Evolutionary conservation across 2,888 invertebrate species (phyloP).

Genomic region (Eurytoma adleriae): DNA sequence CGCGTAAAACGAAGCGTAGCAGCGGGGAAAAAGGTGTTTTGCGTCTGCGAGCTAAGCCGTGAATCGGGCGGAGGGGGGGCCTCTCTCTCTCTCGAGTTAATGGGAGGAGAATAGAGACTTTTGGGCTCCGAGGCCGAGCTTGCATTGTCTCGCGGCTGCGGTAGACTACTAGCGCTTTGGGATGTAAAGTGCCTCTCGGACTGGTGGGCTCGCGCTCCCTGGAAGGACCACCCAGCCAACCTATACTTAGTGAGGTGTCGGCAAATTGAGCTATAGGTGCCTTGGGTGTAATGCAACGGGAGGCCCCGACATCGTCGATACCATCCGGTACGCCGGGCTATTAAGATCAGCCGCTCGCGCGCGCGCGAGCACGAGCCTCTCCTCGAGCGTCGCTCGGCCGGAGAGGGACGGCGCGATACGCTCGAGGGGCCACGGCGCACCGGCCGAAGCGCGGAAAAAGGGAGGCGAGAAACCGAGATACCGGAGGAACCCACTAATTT

Average conservation of each 20-base stretch:
- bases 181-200: constrained; percentile 47
- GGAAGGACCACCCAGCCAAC: constrained; percentile 73
- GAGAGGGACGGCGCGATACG: constrained; percentile 7
- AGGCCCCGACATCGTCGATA: constrained; percentile 65
- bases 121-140: constrained; percentile 15
- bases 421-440: constrained; percentile 19
- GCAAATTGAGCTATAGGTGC: constrained; percentile 76
- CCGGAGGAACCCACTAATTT: constrained; percentile 67
- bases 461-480: constrained; percentile 39
- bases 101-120: constrained; percentile 53
- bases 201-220: constrained; percentile 1
- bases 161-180: constrained; percentile 14
- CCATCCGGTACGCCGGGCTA: constrained; percentile 64
- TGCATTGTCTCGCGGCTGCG: constrained; percentile 43
- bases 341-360: constrained; percentile 49
- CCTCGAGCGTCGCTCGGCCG: constrained; percentile 4
- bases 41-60: neutral
- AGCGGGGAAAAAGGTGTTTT: neutral
- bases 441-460: constrained; percentile 44
- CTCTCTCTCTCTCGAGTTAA: neutral
- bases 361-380: constrained; percentile 17
- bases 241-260: constrained; percentile 77
- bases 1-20: constrained; percentile 13
- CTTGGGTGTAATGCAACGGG: constrained; percentile 71
- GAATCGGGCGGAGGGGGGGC: neutral